Evolutionary conservation across 1,140 invertebrate species (phyloP), one percentile per base, ranked within the genome.

Genomic region (Brachionus rubens): DNA sequence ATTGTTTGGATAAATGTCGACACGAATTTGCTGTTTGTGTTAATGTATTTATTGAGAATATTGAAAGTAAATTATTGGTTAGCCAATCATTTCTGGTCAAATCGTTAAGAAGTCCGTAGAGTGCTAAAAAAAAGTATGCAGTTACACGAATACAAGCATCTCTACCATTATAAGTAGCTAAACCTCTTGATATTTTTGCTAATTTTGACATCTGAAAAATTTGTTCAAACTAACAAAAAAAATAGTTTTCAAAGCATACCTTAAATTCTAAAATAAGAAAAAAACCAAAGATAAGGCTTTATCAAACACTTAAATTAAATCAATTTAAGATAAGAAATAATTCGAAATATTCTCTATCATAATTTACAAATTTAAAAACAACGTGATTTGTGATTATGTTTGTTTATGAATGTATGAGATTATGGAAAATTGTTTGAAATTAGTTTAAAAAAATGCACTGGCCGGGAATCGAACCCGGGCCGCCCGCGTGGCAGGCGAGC

Each of bases 151-250:
- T 48, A 19, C 46, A 48, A 1, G 68, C 43, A 33, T 72, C 68
- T 48, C 68, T 36, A 5, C 68, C 68, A 21, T n/a, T 40, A 40
- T 72, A 54, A 33, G 43, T 72, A 3, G 28, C 50, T 54, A 72
- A 50, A 54, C 68, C 68, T 19, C 21, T 21, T 40, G 40, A 36
- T 36, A 54, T 54, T 48, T 30, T 50, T 16, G 36, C 46, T 50
- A 72, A 12, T 50, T 46, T 48, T 36, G 46, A 50, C 68, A 72
- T 72, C 26, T 50, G 19, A 30, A 26, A 10, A 26, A 47, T 70
- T 28, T 16, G 52, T 30, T 54, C 33, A 28, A 28, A 33, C 33
- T 54, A 28, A 5, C 28, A 24, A n/a, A 54, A 30, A 54, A 28
- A 30, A 12, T 54, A 28, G 52, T 54, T 28, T 54, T 28, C 33